These are phyloP conservation scores for Aegypius monachus DNA, from an alignment of 2,113 vertebrate species.

Conservation along the genomic window DNA sequence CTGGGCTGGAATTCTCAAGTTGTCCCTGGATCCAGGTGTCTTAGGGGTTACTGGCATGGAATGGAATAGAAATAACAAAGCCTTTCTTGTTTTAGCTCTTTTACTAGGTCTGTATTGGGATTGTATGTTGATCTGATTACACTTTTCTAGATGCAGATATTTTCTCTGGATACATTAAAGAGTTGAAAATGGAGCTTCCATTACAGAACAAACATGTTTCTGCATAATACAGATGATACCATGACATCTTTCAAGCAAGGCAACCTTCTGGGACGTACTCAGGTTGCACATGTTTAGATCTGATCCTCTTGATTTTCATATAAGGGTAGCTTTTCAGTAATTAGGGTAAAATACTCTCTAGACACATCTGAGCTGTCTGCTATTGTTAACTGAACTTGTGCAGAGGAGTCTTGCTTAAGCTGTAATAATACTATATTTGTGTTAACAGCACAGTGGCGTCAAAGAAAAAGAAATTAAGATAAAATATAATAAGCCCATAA, in stretches of 20 bases:
- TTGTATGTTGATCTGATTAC: background rate
- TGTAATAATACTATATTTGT: background rate
- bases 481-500: background rate
- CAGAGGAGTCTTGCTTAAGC: background rate
- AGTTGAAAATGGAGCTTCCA: background rate
- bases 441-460: background rate
- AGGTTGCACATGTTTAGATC: background rate
- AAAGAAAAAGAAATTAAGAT: background rate
- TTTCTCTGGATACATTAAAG: background rate
- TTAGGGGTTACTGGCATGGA: background rate
- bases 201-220: conserved; percentile 21
- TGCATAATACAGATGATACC: background rate
- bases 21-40: background rate
- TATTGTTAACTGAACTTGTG: background rate
- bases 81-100: background rate
- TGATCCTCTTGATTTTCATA: background rate
- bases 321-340: background rate
- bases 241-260: background rate
- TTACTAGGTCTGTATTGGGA: background rate
- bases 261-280: background rate
- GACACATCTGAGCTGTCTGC: background rate
- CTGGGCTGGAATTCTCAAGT: background rate
- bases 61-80: conserved; percentile 24
- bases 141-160: background rate
- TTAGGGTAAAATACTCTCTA: background rate